phyloP scores from a whole-genome alignment of 1,140 invertebrate species.

The Bombus turneri region DNA sequence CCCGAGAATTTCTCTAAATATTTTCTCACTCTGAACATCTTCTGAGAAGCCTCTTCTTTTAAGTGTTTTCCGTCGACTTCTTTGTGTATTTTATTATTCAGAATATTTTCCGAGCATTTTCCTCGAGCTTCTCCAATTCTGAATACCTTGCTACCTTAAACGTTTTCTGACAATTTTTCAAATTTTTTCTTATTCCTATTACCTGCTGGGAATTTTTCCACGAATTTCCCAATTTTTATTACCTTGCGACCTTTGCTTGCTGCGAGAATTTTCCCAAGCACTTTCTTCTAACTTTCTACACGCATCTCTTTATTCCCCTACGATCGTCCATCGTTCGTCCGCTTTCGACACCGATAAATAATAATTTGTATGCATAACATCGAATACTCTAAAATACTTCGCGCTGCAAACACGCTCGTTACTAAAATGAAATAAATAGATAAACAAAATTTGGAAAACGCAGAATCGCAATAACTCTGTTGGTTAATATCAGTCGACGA shows the following conservation, averaged over 20 bases:
- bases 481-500: background rate
- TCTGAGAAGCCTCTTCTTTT: no score
- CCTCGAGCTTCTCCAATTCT: background rate
- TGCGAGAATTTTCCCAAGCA: background rate
- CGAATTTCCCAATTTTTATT: background rate
- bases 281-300: background rate
- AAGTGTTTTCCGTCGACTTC: no score
- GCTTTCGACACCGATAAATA: no score
- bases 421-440: background rate
- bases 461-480: background rate
- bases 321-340: background rate
- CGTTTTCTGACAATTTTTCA: background rate
- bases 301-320: no score
- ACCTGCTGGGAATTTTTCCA: background rate
- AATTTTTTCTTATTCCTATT: no score
- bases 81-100: background rate
- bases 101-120: background rate
- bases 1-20: no score
- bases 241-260: no score
- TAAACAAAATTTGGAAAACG: background rate
- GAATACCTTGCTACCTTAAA: background rate
- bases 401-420: no score
- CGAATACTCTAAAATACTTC: no score
- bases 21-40: no score
- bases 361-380: no score